A percentile compares a stretch with the other conserved stretches of the same genome.
These are phyloP conservation scores for Phocides pigmalion DNA, from an alignment of 1,140 invertebrate species.

Conservation along the genomic window DNA sequence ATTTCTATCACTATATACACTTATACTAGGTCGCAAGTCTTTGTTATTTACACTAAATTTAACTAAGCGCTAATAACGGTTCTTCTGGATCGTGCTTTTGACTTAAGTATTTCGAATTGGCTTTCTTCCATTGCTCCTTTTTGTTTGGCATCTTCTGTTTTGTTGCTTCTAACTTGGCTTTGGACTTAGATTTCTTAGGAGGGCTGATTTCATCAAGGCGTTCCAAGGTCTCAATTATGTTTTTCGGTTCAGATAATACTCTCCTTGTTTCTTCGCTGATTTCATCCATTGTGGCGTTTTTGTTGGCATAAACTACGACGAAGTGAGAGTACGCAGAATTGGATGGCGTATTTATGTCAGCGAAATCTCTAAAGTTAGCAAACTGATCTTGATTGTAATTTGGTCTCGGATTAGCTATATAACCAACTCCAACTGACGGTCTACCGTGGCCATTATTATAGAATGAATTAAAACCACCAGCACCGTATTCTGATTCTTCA, in stretches of 20 bases:
- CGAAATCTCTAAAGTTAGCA: slow-evolving; percentile 94
- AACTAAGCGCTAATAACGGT: slow-evolving; percentile 80
- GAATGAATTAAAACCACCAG: slow-evolving; percentile 82
- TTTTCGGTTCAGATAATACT: slow-evolving; percentile 87
- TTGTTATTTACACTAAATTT: slow-evolving; percentile 66
- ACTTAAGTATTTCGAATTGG: slow-evolving; percentile 63
- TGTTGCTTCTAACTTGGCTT: slow-evolving; percentile 83
- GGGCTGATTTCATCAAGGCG: slow-evolving; percentile 83
- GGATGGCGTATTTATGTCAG: slow-evolving; percentile 92
- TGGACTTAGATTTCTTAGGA: slow-evolving; percentile 87
- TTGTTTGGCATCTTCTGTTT: slow-evolving; percentile 70
- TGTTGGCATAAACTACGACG: slow-evolving; percentile 92
- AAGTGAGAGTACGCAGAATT: slow-evolving; percentile 92
- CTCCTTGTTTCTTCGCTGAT: slow-evolving; percentile 74
- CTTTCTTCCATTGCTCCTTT: slow-evolving; percentile 77
- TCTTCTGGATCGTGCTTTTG: slow-evolving; percentile 76
- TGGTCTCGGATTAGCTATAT: slow-evolving; percentile 83
- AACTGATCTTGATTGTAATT: slow-evolving; percentile 90
- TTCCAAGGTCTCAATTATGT: slow-evolving; percentile 91
- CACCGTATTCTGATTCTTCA: slow-evolving; percentile 73
- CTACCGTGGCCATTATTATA: slow-evolving; percentile 88
- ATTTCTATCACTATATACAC: slow-evolving; percentile 66
- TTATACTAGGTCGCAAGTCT: slow-evolving; percentile 72
- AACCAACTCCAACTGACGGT: slow-evolving; percentile 85
- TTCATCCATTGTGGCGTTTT: slow-evolving; percentile 85